Conservation (phyloP, 1,140 invertebrate species). For the Formica exsecta region DNA sequence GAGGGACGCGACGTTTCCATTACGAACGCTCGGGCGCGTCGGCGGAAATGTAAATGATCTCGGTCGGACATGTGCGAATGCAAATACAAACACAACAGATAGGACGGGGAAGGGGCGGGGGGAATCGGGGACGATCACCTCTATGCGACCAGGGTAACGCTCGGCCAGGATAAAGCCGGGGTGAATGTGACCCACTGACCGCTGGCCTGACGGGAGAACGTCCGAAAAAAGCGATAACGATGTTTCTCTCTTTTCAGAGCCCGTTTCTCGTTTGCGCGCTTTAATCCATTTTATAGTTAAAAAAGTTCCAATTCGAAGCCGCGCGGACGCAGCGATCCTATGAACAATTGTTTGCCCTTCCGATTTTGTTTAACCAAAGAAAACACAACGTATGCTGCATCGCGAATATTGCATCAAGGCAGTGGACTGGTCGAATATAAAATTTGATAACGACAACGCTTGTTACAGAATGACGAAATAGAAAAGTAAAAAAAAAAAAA, state of each 20-base stretch:
- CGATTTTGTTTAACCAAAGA: conserved; percentile 25
- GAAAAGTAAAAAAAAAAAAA: neutral
- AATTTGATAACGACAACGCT: neutral
- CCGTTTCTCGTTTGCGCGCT: conserved; percentile 4
- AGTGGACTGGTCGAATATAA: neutral
- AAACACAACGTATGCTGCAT: neutral
- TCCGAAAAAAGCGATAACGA: conserved; percentile 53
- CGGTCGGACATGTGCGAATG: conserved; percentile 32
- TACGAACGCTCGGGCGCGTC: conserved; percentile 10
- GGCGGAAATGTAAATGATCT: conserved; percentile 45
- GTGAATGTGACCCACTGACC: conserved; percentile 57
- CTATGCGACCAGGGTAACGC: neutral
- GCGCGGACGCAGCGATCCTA: neutral
- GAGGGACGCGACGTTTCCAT: neutral
- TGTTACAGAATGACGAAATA: neutral
- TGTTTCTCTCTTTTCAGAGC: conserved; percentile 28
- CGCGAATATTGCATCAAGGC: neutral
- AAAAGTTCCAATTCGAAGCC: neutral
- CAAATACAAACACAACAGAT: conserved; percentile 53
- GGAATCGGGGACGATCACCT: conserved; percentile 11
- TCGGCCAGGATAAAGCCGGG: neutral
- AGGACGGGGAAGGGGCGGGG: neutral
- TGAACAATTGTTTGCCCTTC: neutral
- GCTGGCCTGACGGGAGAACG: conserved; percentile 23
- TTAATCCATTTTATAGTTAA: conserved; percentile 45